Conservation (phyloP, 2,888 invertebrate species). For the Hermaeophaga mercurialis region DNA sequence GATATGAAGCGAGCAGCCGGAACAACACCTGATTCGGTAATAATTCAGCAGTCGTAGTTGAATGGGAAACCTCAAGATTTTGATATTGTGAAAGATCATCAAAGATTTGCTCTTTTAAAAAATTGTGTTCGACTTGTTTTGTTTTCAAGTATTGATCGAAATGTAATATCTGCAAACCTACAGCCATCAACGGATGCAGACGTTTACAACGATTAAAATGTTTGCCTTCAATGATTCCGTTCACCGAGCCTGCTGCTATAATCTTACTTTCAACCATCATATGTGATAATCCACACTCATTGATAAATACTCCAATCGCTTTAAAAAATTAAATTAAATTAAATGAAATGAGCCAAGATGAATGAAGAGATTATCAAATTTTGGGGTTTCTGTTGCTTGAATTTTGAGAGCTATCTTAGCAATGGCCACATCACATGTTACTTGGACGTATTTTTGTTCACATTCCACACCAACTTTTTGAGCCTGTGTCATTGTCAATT, state of each 20-base stretch:
- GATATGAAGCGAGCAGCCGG: too few species aligned
- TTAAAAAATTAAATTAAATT: constrained; percentile 42
- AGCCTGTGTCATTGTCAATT: constrained; percentile 39
- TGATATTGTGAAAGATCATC: constrained; percentile 11
- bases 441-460: constrained; percentile 7
- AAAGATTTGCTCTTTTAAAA: constrained; percentile 26
- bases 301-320: constrained; percentile 28
- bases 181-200: constrained; percentile 35
- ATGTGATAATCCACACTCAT: constrained; percentile 26
- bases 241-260: constrained; percentile 37
- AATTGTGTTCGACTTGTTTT: constrained; percentile 26
- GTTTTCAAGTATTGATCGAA: constrained; percentile 25
- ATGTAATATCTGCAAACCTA: constrained; percentile 37
- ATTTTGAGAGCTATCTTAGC: constrained; percentile 39
- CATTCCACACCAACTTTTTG: constrained; percentile 4
- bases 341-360: constrained; percentile 48
- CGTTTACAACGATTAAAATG: constrained; percentile 37
- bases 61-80: background rate
- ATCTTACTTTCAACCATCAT: constrained; percentile 28
- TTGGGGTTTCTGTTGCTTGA: constrained; percentile 39
- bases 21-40: too few species aligned
- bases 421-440: constrained; percentile 30
- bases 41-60: too few species aligned
- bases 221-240: constrained; percentile 36
- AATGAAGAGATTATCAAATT: constrained; percentile 48